phyloP scores from a whole-genome alignment of 92 coral and sea anemone genomes.

The Bergia sp. region DNA sequence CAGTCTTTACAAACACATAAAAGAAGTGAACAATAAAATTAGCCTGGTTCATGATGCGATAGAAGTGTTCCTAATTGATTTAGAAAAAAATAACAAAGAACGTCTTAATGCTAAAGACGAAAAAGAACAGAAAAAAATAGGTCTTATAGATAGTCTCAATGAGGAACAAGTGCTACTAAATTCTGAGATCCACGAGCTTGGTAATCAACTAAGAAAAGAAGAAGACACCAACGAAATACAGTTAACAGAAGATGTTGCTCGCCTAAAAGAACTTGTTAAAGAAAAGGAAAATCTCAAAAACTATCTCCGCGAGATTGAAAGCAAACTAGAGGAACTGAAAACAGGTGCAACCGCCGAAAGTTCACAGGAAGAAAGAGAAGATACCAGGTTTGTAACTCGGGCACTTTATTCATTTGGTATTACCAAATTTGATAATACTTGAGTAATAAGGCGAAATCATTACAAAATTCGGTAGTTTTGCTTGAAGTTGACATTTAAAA shows the following conservation, averaged over 20 bases:
- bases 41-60: conserved; percentile 24
- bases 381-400: background rate
- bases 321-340: conserved; percentile 44
- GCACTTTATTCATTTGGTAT: background rate
- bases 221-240: background rate
- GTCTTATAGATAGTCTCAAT: background rate
- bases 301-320: conserved; percentile 67
- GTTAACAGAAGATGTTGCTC: conserved; percentile 30
- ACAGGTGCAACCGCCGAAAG: conserved; percentile 3
- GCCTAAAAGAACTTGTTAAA: conserved; percentile 52
- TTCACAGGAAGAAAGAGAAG: conserved; percentile 7
- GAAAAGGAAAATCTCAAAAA: conserved; percentile 63
- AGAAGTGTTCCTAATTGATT: conserved; percentile 3
- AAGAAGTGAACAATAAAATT: conserved; percentile 26
- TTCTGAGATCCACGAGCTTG: background rate
- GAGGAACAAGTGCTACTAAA: background rate
- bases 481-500: background rate
- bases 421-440: background rate
- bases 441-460: background rate
- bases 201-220: background rate
- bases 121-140: background rate
- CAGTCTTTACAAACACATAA: conserved; percentile 28
- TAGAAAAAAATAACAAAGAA: conserved; percentile 14
- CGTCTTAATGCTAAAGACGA: background rate
- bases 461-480: background rate